Percentiles rank a stretch among this genome's conserved stretches.
phyloP scores from a whole-genome alignment of 1,140 invertebrate genomes.

The Hyles euphorbiae region DNA sequence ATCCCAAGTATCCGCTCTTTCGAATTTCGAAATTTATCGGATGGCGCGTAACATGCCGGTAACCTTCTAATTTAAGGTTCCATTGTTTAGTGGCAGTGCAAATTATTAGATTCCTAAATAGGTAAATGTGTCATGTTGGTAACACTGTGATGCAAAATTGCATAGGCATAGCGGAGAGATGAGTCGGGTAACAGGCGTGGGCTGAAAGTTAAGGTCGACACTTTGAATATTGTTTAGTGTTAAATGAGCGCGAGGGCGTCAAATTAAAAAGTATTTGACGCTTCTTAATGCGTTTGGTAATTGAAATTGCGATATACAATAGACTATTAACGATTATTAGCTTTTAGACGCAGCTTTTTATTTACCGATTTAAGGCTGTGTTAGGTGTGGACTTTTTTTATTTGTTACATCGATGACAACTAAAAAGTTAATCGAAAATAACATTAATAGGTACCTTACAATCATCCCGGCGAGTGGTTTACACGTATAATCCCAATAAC shows the following conservation, averaged over 20 bases:
- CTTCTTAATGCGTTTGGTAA: neutral
- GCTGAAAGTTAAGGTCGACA: slow-evolving; percentile 54
- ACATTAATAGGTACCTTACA: slow-evolving; percentile 36
- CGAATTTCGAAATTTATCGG: slow-evolving; percentile 34
- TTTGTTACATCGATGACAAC: neutral
- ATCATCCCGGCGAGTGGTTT: slow-evolving; percentile 32
- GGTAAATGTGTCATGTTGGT: slow-evolving; percentile 55
- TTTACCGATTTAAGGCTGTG: too few relatives aligned
- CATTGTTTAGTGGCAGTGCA: slow-evolving; percentile 56
- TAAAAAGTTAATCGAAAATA: slow-evolving; percentile 26
- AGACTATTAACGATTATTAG: too few relatives aligned
- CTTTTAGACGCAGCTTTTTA: neutral
- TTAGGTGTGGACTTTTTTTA: too few relatives aligned
- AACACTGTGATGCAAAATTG: slow-evolving; percentile 44
- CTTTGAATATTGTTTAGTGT: slow-evolving; percentile 46
- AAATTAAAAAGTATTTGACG: slow-evolving; percentile 20
- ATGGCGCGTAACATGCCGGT: slow-evolving; percentile 30
- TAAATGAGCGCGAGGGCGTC: slow-evolving; percentile 37
- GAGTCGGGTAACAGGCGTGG: slow-evolving; percentile 48
- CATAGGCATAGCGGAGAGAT: slow-evolving; percentile 49
- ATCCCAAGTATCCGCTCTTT: slow-evolving; percentile 4
- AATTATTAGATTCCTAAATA: slow-evolving; percentile 55
- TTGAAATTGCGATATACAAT: too few relatives aligned
- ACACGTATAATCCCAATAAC: slow-evolving; percentile 57
- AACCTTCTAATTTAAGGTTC: slow-evolving; percentile 51